Conservation (phyloP, 2,797 vertebrate species). For the Enteromius treurensis region DNA sequence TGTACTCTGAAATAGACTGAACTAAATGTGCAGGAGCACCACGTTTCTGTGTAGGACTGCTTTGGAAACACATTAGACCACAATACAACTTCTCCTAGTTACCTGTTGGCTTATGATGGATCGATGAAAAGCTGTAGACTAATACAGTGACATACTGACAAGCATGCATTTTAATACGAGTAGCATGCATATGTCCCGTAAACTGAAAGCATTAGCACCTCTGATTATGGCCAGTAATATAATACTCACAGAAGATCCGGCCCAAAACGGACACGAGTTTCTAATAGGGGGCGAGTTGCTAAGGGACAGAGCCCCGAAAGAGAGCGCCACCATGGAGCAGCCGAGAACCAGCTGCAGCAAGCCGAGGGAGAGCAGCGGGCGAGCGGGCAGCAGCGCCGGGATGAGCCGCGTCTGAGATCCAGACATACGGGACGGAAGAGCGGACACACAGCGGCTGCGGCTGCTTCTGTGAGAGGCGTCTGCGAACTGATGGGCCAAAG, state of each 20-base stretch:
- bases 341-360: slow-evolving; percentile 86
- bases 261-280: slow-evolving; percentile 86
- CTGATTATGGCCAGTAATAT: slow-evolving; percentile 24
- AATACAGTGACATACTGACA: neutral
- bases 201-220: slow-evolving; percentile 23
- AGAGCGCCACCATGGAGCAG: slow-evolving; percentile 84
- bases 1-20: neutral
- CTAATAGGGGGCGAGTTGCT: slow-evolving; percentile 82
- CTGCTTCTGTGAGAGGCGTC: slow-evolving; percentile 66
- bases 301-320: slow-evolving; percentile 82
- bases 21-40: neutral
- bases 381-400: slow-evolving; percentile 71
- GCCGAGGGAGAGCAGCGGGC: slow-evolving; percentile 81
- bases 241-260: slow-evolving; percentile 85
- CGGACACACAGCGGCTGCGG: slow-evolving; percentile 62
- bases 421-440: slow-evolving; percentile 60
- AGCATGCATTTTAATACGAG: neutral
- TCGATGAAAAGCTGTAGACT: neutral
- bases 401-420: slow-evolving; percentile 63
- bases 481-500: slow-evolving; percentile 62
- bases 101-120: neutral
- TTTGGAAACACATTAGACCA: slow-evolving; percentile 1
- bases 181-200: neutral
- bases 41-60: neutral
- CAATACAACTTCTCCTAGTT: neutral